These are phyloP conservation scores for Chrysaora quinquecirrha DNA, from an alignment of 30 jellyfish, hydroid and myxozoan genomes.

Conservation along the genomic window DNA sequence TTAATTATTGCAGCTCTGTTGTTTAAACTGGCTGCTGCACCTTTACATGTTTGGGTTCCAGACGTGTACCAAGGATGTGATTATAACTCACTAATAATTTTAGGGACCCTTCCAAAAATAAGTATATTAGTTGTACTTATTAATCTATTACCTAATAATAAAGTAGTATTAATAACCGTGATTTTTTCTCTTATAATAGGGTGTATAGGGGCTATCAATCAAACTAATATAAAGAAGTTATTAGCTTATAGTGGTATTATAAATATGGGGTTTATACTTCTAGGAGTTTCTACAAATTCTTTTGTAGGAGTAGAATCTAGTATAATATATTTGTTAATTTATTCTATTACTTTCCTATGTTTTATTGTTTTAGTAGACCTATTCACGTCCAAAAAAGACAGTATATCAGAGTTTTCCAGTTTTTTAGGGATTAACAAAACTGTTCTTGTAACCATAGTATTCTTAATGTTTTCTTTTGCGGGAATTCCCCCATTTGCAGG, in stretches of 20 bases:
- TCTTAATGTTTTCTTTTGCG: too few relatives aligned
- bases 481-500: slow-evolving; percentile 65
- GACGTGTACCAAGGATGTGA: too few relatives aligned
- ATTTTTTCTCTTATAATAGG: slow-evolving; percentile 32
- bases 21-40: too few relatives aligned
- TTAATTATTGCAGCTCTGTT: too few relatives aligned
- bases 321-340: slow-evolving; percentile 11
- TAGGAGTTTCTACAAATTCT: slow-evolving; percentile 15
- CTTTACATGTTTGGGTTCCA: too few relatives aligned
- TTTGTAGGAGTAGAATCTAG: not conserved
- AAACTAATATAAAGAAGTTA: too few relatives aligned
- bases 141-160: too few relatives aligned
- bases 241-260: slow-evolving; percentile 53
- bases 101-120: slow-evolving; percentile 38
- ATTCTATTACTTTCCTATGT: not conserved
- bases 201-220: slow-evolving; percentile 43
- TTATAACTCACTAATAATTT: not conserved
- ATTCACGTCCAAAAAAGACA: too few relatives aligned
- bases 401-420: too few relatives aligned
- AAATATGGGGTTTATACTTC: slow-evolving; percentile 40
- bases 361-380: too few relatives aligned
- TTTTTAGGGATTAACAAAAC: not conserved
- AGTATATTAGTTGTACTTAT: too few relatives aligned
- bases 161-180: too few relatives aligned
- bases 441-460: not conserved